Base-by-base conservation (phyloP, 2,797 vertebrate species). In the Varecia variegata region DNA sequence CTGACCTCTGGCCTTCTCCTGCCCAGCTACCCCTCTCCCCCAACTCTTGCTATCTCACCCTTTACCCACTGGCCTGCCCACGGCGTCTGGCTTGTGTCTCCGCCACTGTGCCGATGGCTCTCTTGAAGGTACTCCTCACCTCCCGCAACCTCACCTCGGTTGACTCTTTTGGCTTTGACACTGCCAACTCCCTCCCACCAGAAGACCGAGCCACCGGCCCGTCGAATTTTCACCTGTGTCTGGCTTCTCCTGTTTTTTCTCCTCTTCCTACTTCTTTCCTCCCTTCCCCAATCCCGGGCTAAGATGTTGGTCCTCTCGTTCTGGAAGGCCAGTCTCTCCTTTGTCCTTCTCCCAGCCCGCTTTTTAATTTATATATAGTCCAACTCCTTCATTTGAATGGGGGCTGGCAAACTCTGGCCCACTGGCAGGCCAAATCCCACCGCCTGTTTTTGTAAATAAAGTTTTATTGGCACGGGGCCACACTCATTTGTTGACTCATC, bases 361-460 rank as follows among this genome's bases (percentile, higher is more conserved):
- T 60, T 18, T n/a, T 45, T n/a, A 52, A 52, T 47, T 85, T 67
- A 47, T 18, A 17, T 17, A 15, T 8, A 27, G 60, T 73, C 23
- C 21, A 6, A 35, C 15, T 52, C 43, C 21, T 85, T 45, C 18
- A 12, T 92, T 17, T 45, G 38, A 65, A 73, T 35, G 23, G 74
- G 62, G n/a, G 10, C 52, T 25, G 40, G 50, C 52, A 50, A 91
- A 77, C 87, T 30, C 4, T 20, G 27, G 54, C 38, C 21, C 14
- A 13, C 1, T 10, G 58, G 50, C 1, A 10, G 58, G 50, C 65
- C 67, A 52, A 35, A 88, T 79, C 23, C 40, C 8, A 27, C 2
- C 0, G 3, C 47, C 50, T 45, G n/a, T 60, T 73, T 94, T 89
- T 82, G 88, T 84, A 73, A 93, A 96, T 88, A 94, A 97, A 88